These are phyloP conservation scores for Sminthurinus signatus DNA, from an alignment of 1,140 invertebrate genomes.

Conservation along the genomic window DNA sequence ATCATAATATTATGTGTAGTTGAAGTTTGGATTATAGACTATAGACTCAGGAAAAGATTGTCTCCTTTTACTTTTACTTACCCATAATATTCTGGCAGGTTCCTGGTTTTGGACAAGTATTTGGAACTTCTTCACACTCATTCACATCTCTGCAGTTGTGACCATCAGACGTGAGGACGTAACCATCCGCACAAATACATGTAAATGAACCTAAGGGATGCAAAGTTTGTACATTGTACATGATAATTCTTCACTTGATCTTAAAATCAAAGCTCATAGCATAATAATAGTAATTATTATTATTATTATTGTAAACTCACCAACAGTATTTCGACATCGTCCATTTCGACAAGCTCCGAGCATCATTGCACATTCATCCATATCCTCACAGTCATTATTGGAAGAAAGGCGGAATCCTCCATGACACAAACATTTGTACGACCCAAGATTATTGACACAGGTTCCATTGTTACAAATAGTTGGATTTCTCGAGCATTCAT, in stretches of 20 bases:
- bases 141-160: slow-evolving; percentile 64
- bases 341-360: slow-evolving; percentile 74
- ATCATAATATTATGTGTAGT: too few relatives aligned
- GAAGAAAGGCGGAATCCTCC: slow-evolving; percentile 47
- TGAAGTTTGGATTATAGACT: too few relatives aligned
- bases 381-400: slow-evolving; percentile 73
- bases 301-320: slow-evolving; percentile 44
- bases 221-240: too few relatives aligned
- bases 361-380: slow-evolving; percentile 76
- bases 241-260: too few relatives aligned
- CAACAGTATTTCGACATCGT: slow-evolving; percentile 68
- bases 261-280: too few relatives aligned
- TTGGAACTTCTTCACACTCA: slow-evolving; percentile 58
- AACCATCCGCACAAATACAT: slow-evolving; percentile 75
- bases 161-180: slow-evolving; percentile 59
- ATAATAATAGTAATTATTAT: too few relatives aligned
- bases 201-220: too few relatives aligned
- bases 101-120: slow-evolving; percentile 56
- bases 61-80: too few relatives aligned
- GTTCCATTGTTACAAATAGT: slow-evolving; percentile 68
- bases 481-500: slow-evolving; percentile 62
- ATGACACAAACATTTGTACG: slow-evolving; percentile 59
- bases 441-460: slow-evolving; percentile 68
- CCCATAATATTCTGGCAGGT: slow-evolving; percentile 64
- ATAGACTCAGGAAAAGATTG: too few relatives aligned